phyloP scores from a whole-genome alignment of 2,113 vertebrate species.

The Vanacampus margaritifer region DNA sequence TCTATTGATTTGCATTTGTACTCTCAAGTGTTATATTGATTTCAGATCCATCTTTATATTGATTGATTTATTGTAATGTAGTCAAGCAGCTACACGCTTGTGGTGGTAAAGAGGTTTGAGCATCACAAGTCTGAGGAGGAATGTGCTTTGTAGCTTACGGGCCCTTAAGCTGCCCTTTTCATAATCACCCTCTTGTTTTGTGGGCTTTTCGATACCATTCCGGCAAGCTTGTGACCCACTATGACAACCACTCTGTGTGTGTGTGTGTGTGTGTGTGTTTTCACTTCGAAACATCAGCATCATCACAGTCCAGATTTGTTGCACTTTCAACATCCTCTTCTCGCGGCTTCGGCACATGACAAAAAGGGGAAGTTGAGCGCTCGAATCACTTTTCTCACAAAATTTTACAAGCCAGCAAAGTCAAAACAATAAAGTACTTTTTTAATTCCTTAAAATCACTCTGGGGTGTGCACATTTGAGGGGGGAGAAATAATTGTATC shows the following conservation, averaged over 20 bases:
- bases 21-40: too few species aligned
- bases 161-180: slow-evolving; percentile 11
- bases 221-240: slow-evolving; percentile 36
- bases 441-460: too few species aligned
- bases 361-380: not conserved
- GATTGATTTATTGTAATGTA: not conserved
- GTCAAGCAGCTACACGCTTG: not conserved
- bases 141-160: slow-evolving; percentile 52
- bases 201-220: slow-evolving; percentile 30
- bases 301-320: not conserved
- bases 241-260: slow-evolving; percentile 12
- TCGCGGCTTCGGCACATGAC: not conserved
- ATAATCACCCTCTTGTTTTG: slow-evolving; percentile 62
- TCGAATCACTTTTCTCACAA: not conserved
- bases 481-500: not conserved
- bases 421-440: too few species aligned
- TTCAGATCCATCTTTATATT: too few species aligned
- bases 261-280: not conserved
- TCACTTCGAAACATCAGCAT: not conserved
- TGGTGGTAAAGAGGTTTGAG: slow-evolving; percentile 30
- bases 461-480: not conserved
- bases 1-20: too few species aligned
- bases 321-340: not conserved
- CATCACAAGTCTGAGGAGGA: slow-evolving; percentile 62
- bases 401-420: not conserved